Conservation (phyloP, 2,888 invertebrate species). For the Paralinhomoeus sp. region DNA sequence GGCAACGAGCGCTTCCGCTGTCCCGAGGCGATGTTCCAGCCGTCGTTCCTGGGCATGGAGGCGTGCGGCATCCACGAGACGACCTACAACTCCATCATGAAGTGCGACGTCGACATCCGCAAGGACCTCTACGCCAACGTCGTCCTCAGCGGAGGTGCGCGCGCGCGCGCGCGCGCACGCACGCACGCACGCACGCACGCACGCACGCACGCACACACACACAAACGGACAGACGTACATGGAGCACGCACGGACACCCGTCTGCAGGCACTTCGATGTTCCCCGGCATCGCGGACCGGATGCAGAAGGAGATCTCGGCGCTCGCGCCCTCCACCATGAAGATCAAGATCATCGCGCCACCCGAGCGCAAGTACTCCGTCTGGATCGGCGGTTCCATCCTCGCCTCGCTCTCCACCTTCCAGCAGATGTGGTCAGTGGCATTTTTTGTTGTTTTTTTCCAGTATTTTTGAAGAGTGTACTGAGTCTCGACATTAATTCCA, state of each 20-base stretch:
- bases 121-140: too few relatives aligned
- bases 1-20: constrained; percentile 13
- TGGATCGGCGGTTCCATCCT: constrained; percentile 48
- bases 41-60: constrained; percentile 20
- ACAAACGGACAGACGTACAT: too few relatives aligned
- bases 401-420: constrained; percentile 66
- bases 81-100: constrained; percentile 42
- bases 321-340: constrained; percentile 34
- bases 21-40: constrained; percentile 18
- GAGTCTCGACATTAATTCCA: too few relatives aligned
- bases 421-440: constrained; percentile 89
- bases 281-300: constrained; percentile 78
- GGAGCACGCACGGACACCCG: too few relatives aligned
- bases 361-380: constrained; percentile 61
- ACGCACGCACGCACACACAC: too few relatives aligned
- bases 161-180: too few relatives aligned
- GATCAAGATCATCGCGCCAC: constrained; percentile 6
- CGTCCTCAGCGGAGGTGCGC: too few relatives aligned
- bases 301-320: constrained; percentile 87
- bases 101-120: constrained; percentile 66
- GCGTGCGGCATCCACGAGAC: constrained; percentile 36
- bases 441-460: too few relatives aligned
- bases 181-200: too few relatives aligned
- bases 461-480: too few relatives aligned
- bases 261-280: constrained; percentile 47